Percentiles rank a stretch among this genome's conserved stretches.
Evolutionary conservation across 2,888 invertebrate species (phyloP).

Genomic region (Venustoraphidia nigricollis): DNA sequence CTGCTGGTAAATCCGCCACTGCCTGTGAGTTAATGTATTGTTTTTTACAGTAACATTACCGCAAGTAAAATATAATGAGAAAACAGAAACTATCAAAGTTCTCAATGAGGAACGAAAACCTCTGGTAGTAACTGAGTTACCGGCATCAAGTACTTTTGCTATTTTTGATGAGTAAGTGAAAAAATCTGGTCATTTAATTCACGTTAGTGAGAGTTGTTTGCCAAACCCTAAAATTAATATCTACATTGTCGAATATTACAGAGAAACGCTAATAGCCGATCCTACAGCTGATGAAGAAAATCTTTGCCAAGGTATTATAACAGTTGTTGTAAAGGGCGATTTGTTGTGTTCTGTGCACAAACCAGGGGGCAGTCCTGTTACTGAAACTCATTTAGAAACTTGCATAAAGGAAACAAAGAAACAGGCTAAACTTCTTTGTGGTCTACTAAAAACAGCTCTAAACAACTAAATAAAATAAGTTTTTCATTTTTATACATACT

Average conservation of each 20-base stretch:
- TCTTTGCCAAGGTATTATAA: constrained; percentile 50
- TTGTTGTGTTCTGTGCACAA: constrained; percentile 53
- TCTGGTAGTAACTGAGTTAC: constrained; percentile 40
- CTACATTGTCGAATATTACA: constrained; percentile 26
- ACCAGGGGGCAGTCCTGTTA: constrained; percentile 54
- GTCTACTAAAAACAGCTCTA: constrained; percentile 25
- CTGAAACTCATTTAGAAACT: constrained; percentile 36
- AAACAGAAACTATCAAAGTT: constrained; percentile 49
- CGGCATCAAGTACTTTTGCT: constrained; percentile 59
- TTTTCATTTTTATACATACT: too few relatives aligned
- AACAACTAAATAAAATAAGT: constrained; percentile 6
- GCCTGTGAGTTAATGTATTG: constrained; percentile 1
- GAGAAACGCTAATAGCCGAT: constrained; percentile 53
- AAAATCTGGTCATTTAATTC: constrained; percentile 20
- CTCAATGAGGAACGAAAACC: constrained; percentile 35
- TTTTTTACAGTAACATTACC: constrained; percentile 49
- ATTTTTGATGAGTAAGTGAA: constrained; percentile 51
- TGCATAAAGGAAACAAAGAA: constrained; percentile 44
- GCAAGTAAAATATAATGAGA: constrained; percentile 46
- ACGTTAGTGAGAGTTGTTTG: not conserved
- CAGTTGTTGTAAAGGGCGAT: constrained; percentile 48
- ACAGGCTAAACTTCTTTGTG: constrained; percentile 34
- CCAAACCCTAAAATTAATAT: not conserved
- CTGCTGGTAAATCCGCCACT: too few relatives aligned
- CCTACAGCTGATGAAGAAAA: constrained; percentile 73